Conservation (phyloP, 1,140 invertebrate genomes). For the Cephus cinctus region DNA sequence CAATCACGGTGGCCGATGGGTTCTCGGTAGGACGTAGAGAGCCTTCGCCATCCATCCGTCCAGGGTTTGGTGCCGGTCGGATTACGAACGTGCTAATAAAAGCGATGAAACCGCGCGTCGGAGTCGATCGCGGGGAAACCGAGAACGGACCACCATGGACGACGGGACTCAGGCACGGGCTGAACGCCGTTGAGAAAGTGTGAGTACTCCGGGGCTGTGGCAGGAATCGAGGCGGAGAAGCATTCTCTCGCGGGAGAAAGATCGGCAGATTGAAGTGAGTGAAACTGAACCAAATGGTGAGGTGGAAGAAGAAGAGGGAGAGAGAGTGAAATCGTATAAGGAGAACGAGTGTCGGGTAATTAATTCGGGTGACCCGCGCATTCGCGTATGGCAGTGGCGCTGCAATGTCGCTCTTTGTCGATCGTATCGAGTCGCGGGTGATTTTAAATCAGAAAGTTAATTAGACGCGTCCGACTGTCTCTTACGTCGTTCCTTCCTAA, state of each 20-base stretch:
- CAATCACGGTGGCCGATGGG: too few species aligned
- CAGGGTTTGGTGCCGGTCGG: too few species aligned
- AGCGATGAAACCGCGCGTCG: too few species aligned
- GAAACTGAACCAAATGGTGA: background rate
- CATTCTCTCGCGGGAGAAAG: too few species aligned
- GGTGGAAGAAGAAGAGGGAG: slow-evolving; percentile 12
- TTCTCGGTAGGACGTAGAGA: too few species aligned
- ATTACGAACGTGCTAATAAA: too few species aligned
- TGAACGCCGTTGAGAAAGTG: too few species aligned
- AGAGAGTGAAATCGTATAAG: slow-evolving; percentile 16
- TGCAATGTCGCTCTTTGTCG: slow-evolving; percentile 19
- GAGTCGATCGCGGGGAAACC: too few species aligned
- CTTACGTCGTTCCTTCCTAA: slow-evolving; percentile 29
- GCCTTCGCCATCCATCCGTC: too few species aligned
- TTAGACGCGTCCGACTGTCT: slow-evolving; percentile 43
- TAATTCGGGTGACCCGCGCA: slow-evolving; percentile 40
- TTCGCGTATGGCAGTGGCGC: slow-evolving; percentile 13
- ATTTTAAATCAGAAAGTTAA: slow-evolving; percentile 49
- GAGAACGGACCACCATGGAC: background rate
- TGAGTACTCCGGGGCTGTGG: too few species aligned
- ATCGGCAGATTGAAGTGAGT: slow-evolving; percentile 1
- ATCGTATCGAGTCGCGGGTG: slow-evolving; percentile 39
- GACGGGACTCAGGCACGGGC: too few species aligned
- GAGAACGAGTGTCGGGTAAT: slow-evolving; percentile 43
- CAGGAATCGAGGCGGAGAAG: too few species aligned